Conservation (phyloP, 2,888 invertebrate genomes). For the Scaptomyza cyrtandrae region DNA sequence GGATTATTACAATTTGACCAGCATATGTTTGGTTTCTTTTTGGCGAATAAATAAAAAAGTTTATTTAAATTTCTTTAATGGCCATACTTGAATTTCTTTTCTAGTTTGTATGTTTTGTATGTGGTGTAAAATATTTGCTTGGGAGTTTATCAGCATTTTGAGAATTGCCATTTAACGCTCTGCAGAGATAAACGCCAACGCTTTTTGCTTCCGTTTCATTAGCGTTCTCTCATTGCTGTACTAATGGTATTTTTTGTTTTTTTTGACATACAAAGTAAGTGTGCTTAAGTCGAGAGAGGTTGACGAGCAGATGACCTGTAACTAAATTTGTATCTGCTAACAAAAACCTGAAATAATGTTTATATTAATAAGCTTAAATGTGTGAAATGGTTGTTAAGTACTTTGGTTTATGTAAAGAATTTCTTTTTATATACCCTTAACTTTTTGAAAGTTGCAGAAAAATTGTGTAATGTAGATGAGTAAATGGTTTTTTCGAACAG, state of each 20-base stretch:
- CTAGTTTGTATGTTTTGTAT: not conserved
- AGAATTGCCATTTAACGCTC: constrained; percentile 13
- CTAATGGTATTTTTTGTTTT: constrained; percentile 3
- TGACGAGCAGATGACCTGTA: not conserved
- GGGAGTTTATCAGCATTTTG: constrained; percentile 30
- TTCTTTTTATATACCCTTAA: too few species aligned
- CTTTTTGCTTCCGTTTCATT: constrained; percentile 4
- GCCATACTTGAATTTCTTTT: not conserved
- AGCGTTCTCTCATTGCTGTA: not conserved
- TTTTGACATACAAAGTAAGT: not conserved
- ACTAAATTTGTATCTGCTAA: not conserved
- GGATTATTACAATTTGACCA: not conserved
- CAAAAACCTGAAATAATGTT: too few species aligned
- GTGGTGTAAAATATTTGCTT: constrained; percentile 13
- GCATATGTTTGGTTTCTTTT: not conserved
- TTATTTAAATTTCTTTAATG: not conserved
- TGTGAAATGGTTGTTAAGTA: too few species aligned
- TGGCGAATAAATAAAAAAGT: not conserved
- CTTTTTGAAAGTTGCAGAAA: too few species aligned
- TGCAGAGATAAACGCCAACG: constrained; percentile 7
- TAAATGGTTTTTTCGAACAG: too few species aligned
- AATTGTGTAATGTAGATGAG: too few species aligned
- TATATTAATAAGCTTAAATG: too few species aligned
- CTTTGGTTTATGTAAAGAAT: too few species aligned
- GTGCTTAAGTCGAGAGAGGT: not conserved